Base-by-base conservation (phyloP, 1,140 invertebrate species). In the Dinoponera quadriceps region DNA sequence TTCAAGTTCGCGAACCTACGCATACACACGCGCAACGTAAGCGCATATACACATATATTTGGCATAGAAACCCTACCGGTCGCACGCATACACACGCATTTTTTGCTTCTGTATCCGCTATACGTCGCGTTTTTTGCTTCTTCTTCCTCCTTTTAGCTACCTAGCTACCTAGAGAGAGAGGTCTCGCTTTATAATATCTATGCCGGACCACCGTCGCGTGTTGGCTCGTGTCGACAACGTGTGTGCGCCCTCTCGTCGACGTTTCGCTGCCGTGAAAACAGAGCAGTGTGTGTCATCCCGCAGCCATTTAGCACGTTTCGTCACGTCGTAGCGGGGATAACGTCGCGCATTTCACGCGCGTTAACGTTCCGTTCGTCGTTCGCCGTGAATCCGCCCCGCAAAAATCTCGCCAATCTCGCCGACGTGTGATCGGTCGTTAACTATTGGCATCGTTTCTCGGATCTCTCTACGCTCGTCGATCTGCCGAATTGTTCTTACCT, bases 31-130 rank as follows among this genome's bases (percentile, higher is more conserved):
- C 72, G 22, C 57, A 44, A 49, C 71, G 71, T 49, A 84, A 49
- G 57, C 82, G 72, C 59, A 77, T 57, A 49, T 69, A 72, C 90
- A 91, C 89, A 93, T 84, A 90, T 93, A 93, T 94, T 94, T 94
- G 93, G 93, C 92, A 94, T 93, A 91, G 90, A 92, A 93, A 93
- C 89, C 91, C 83, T 91, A 91, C 88, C 90, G 87, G 89, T 91
- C 90, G 88, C 87, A 83, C 88, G 89, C 87, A 85, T 9, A 44
- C 38, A 11, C 38, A 44, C 38, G 9, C 7, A 0, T 44, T 44
- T 44, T 44, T 44, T 88, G 85, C 87, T 72, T 86, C 51, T 74
- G 29, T 55, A 16, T 75, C 62, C 27, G 48, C 75, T 51, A 57
- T 75, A 80, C 33, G 38, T 80, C 75, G 51, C 14, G 25, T 66